These are phyloP conservation scores for Thereva unica DNA, from an alignment of 2,888 invertebrate genomes.

Conservation along the genomic window DNA sequence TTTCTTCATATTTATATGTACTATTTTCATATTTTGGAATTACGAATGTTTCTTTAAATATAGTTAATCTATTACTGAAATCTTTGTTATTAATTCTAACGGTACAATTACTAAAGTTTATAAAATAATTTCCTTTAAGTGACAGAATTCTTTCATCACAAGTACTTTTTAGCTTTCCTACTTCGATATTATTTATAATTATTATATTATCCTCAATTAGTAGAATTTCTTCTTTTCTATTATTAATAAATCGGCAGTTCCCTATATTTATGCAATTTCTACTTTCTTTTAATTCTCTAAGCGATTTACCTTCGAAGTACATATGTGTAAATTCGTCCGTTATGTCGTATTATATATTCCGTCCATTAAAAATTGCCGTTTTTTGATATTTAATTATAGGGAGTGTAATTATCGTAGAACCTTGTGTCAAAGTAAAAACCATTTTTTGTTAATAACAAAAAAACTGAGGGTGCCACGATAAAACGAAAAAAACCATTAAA, in stretches of 20 bases:
- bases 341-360: neutral
- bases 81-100: neutral
- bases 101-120: neutral
- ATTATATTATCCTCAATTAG: neutral
- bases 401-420: too few species aligned
- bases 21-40: neutral
- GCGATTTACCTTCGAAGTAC: neutral
- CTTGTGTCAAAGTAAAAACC: too few species aligned
- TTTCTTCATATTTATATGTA: neutral
- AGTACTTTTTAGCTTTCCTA: neutral
- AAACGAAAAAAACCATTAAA: too few species aligned
- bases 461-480: too few species aligned
- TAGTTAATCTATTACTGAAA: neutral
- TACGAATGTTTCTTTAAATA: neutral
- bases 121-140: conserved; percentile 9
- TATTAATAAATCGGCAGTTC: neutral
- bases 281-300: neutral
- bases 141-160: neutral
- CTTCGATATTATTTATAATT: neutral
- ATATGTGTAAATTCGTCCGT: neutral
- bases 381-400: too few species aligned
- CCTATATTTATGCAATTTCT: neutral
- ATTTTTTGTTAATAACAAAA: too few species aligned
- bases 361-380: too few species aligned
- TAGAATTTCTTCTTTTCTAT: neutral